These are phyloP conservation scores for Brotula barbata DNA, from an alignment of 2,797 vertebrate species.

Conservation along the genomic window DNA sequence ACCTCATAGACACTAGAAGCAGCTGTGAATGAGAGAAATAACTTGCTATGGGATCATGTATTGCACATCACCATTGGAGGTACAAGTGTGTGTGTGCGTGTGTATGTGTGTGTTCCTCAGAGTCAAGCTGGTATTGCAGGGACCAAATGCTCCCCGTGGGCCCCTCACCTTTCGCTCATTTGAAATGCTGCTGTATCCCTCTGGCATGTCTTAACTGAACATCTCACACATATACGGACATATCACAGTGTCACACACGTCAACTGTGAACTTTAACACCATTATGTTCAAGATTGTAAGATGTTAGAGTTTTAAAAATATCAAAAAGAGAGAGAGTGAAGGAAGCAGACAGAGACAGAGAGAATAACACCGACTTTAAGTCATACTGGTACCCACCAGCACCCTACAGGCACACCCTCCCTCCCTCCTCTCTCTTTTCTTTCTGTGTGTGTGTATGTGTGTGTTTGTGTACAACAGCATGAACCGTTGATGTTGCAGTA, in stretches of 20 bases:
- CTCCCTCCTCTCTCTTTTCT: too few species aligned
- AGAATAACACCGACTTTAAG: slow-evolving; percentile 23
- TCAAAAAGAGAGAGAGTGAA: neutral
- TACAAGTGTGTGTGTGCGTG: slow-evolving; percentile 12
- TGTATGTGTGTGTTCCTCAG: slow-evolving; percentile 7
- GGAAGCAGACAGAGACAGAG: neutral
- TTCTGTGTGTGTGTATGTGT: slow-evolving; percentile 5
- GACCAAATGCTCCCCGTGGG: neutral
- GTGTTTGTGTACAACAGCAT: slow-evolving; percentile 41
- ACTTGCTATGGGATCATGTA: slow-evolving; percentile 47
- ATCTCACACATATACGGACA: neutral
- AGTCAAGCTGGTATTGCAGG: slow-evolving; percentile 11
- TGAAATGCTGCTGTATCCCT: slow-evolving; percentile 18
- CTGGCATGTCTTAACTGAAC: neutral
- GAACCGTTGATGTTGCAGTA: slow-evolving; percentile 48
- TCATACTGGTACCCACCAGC: slow-evolving; percentile 25
- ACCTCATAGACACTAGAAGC: slow-evolving; percentile 56
- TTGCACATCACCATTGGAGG: slow-evolving; percentile 42
- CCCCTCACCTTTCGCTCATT: slow-evolving; percentile 23
- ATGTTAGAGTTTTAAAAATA: slow-evolving; percentile 3
- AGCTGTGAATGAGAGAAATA: slow-evolving; percentile 62
- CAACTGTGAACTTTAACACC: slow-evolving; percentile 11
- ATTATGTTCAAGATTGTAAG: slow-evolving; percentile 7
- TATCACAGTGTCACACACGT: neutral
- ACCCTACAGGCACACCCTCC: slow-evolving; percentile 33